phyloP scores from a whole-genome alignment of 2,113 vertebrate genomes.

The Tragelaphus buxtoni region DNA sequence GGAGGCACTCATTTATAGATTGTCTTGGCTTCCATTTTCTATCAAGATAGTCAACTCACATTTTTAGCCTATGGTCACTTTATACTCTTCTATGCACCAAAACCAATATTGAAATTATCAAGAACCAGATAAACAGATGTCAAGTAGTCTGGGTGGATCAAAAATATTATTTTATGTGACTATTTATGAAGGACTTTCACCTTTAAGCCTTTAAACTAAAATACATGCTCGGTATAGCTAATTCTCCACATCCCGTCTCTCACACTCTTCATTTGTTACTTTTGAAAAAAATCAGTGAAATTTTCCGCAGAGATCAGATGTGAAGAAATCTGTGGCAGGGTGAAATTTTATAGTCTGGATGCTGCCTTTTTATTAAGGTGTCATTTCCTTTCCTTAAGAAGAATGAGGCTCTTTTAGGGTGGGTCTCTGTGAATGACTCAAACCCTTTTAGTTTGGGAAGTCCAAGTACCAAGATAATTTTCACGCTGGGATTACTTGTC shows the following conservation, averaged over 20 bases:
- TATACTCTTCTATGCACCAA: not conserved
- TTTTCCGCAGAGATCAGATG: not conserved
- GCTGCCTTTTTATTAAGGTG: not conserved
- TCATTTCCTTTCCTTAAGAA: slow-evolving; percentile 36
- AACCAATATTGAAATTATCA: not conserved
- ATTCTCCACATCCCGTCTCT: not conserved
- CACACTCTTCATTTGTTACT: not conserved
- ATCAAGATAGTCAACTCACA: not conserved
- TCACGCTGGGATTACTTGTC: slow-evolving; percentile 66
- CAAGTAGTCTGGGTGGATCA: not conserved
- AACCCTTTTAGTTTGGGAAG: slow-evolving; percentile 55
- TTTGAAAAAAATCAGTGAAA: slow-evolving; percentile 1
- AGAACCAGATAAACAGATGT: not conserved
- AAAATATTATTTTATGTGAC: not conserved
- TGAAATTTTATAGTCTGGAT: slow-evolving; percentile 1
- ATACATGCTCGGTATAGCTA: not conserved
- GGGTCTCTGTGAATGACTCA: slow-evolving; percentile 59
- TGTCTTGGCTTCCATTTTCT: not conserved
- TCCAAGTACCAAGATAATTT: slow-evolving; percentile 60
- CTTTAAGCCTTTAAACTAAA: not conserved
- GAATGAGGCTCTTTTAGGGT: slow-evolving; percentile 16
- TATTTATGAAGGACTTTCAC: not conserved
- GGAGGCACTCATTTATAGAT: not conserved
- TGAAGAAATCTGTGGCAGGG: not conserved
- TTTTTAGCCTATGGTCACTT: not conserved